Conservation (phyloP, 2,797 vertebrate species). For the Artibeus jamaicensis region DNA sequence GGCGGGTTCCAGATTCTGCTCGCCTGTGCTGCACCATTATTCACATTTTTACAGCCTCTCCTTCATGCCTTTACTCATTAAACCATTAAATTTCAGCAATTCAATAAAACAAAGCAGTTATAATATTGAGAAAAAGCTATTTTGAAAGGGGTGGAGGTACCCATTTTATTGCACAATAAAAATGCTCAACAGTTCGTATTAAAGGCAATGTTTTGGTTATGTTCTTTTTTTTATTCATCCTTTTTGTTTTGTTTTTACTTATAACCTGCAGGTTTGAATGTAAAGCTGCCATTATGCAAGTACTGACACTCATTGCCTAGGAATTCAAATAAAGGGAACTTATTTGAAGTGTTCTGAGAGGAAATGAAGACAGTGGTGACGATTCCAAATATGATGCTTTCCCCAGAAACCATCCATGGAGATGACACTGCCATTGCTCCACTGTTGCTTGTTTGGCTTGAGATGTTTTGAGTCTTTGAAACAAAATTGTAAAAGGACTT, state of each 20-base stretch:
- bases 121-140: constrained; percentile 66
- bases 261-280: constrained; percentile 51
- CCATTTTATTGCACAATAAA: constrained; percentile 79
- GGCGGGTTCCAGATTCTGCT: constrained; percentile 75
- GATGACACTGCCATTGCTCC: neutral
- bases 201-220: constrained; percentile 67
- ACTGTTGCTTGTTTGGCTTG: constrained; percentile 2
- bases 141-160: constrained; percentile 59
- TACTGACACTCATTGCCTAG: constrained; percentile 21
- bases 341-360: constrained; percentile 14
- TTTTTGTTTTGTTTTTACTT: constrained; percentile 48
- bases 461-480: constrained; percentile 12
- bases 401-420: neutral
- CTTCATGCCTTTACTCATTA: constrained; percentile 69
- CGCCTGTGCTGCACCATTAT: constrained; percentile 63
- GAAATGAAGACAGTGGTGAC: neutral
- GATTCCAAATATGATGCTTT: neutral
- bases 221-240: constrained; percentile 60
- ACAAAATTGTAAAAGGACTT: neutral
- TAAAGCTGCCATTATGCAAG: constrained; percentile 16
- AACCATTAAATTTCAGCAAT: constrained; percentile 61
- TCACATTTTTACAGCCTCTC: constrained; percentile 78
- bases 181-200: constrained; percentile 66
- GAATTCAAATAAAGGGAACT: constrained; percentile 49
- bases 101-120: constrained; percentile 67